phyloP scores from a whole-genome alignment of 2,797 vertebrate genomes.

The Phoebastria nigripes region DNA sequence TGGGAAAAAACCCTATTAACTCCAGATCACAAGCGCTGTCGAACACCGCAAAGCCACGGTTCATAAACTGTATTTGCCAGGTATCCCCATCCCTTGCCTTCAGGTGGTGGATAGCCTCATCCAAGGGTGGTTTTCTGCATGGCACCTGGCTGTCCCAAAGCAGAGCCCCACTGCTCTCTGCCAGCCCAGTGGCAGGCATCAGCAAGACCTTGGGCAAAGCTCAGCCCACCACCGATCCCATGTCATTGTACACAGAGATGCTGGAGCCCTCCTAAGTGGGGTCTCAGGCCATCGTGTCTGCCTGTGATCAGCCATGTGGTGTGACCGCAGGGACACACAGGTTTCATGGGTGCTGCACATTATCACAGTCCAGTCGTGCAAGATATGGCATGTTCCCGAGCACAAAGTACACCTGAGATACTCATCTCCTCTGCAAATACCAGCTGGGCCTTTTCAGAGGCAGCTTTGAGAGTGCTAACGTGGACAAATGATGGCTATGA shows the following conservation, averaged over 20 bases:
- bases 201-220: background rate
- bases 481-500: background rate
- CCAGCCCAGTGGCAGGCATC: background rate
- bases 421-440: background rate
- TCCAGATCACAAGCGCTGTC: background rate
- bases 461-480: background rate
- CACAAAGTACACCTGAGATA: background rate
- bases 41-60: background rate
- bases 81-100: background rate
- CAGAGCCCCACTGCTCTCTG: background rate
- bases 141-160: background rate
- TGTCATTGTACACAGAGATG: background rate
- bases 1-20: background rate
- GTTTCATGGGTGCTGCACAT: rapidly evolving
- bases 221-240: background rate
- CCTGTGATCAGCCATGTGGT: rapidly evolving
- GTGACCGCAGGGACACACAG: background rate
- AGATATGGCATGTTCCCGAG: background rate
- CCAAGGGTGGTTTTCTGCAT: background rate
- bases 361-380: background rate
- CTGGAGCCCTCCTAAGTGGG: background rate
- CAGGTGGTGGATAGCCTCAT: background rate
- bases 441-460: background rate
- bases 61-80: background rate
- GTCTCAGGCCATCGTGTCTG: rapidly evolving